Percentiles rank a stretch among this genome's conserved stretches.
These are phyloP conservation scores for Anseranas semipalmata DNA, from an alignment of 2,113 vertebrate species.

Conservation along the genomic window DNA sequence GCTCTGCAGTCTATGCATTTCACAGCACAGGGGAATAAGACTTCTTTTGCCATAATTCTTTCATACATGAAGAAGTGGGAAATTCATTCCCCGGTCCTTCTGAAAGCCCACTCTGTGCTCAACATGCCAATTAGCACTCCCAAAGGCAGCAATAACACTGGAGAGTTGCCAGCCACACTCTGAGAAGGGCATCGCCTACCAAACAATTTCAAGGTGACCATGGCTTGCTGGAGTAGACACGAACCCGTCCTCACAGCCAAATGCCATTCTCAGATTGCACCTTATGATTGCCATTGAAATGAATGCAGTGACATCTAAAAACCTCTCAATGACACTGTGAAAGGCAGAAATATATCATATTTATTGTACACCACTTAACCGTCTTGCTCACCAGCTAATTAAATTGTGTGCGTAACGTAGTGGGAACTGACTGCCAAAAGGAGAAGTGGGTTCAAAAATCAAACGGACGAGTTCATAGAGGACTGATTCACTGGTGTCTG, in stretches of 20 bases:
- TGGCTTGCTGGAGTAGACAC: background rate
- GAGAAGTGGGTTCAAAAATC: background rate
- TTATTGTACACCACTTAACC: background rate
- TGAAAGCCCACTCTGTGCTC: background rate
- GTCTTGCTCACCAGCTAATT: background rate
- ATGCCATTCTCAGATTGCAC: background rate
- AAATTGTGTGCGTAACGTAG: background rate
- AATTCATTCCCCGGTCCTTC: background rate
- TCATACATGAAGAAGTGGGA: background rate
- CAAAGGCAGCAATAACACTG: background rate
- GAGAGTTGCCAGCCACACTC: background rate
- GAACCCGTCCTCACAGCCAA: background rate
- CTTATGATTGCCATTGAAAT: background rate
- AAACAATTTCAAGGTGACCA: background rate
- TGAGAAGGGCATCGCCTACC: background rate
- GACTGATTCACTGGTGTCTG: background rate
- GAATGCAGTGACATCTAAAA: background rate
- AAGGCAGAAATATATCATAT: background rate
- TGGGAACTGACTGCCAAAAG: background rate
- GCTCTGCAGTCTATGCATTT: background rate
- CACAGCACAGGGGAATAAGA: background rate
- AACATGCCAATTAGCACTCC: background rate
- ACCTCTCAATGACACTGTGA: background rate
- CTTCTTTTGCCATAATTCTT: background rate
- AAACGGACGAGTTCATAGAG: background rate